phyloP scores from a whole-genome alignment of 2,888 invertebrate genomes.

The Patella caerulea region DNA sequence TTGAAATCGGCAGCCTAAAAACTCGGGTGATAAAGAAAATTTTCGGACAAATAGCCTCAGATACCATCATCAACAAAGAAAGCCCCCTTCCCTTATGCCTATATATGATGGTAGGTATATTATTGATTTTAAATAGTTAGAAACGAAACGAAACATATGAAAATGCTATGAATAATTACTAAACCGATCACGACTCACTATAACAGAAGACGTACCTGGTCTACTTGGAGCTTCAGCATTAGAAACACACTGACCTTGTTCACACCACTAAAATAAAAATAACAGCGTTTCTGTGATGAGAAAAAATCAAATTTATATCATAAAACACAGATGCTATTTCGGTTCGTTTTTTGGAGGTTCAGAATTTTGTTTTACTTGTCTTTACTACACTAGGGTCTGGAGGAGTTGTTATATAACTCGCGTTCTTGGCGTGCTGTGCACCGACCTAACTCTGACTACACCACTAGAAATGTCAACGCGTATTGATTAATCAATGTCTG shows the following conservation, averaged over 20 bases:
- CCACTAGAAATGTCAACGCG: no score
- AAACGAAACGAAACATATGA: not conserved
- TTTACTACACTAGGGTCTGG: no score
- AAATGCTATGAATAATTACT: not conserved
- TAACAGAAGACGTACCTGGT: not conserved
- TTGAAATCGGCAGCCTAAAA: no score
- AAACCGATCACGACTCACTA: not conserved
- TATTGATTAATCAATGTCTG: no score
- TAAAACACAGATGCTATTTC: not conserved
- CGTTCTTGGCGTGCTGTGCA: no score
- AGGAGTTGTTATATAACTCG: no score
- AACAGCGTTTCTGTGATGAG: not conserved
- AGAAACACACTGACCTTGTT: conserved; percentile 19
- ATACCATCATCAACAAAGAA: no score
- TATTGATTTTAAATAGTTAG: not conserved
- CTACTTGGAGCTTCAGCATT: conserved; percentile 17
- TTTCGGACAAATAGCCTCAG: no score
- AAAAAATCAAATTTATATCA: not conserved
- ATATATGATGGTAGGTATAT: conserved; percentile 9
- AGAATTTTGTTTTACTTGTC: no score
- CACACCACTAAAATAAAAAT: conserved; percentile 29
- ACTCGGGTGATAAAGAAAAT: no score
- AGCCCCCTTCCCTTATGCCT: conserved; percentile 16
- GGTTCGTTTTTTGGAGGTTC: not conserved
- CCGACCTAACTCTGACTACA: no score